Conservation (phyloP, 2,113 vertebrate species). For the Thamnophis sirtalis region DNA sequence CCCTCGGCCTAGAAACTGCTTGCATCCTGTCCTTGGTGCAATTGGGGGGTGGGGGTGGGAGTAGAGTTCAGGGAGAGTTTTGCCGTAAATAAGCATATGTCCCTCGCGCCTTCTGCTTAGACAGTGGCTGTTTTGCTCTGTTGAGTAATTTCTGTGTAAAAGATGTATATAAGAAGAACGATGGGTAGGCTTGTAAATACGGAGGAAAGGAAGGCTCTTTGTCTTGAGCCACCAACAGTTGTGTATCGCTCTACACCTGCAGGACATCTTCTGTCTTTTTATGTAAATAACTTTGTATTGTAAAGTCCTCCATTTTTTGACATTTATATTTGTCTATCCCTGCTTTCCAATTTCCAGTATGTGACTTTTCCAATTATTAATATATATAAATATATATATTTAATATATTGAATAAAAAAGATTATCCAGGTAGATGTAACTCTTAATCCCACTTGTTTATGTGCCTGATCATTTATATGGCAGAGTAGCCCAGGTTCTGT, state of each 20-base stretch:
- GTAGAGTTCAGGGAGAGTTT: not conserved
- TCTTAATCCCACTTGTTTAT: constrained; percentile 1
- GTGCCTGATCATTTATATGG: not conserved
- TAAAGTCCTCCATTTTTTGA: constrained; percentile 61
- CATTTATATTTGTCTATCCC: constrained; percentile 73
- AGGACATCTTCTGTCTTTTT: constrained; percentile 46
- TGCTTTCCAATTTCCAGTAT: constrained; percentile 64
- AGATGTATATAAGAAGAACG: constrained; percentile 17
- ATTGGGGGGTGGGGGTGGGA: too few relatives aligned
- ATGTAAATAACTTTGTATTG: constrained; percentile 71
- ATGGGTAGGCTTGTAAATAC: constrained; percentile 51
- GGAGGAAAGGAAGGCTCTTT: not conserved
- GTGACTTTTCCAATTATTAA: constrained; percentile 52
- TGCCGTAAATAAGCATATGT: not conserved
- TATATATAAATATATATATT: constrained; percentile 57
- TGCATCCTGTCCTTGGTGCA: not conserved
- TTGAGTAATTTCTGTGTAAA: not conserved
- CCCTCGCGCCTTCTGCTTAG: not conserved
- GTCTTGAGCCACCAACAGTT: constrained; percentile 3
- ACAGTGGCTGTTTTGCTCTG: not conserved
- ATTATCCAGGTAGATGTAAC: constrained; percentile 59
- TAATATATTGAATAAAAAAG: constrained; percentile 53
- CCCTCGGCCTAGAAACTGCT: not conserved
- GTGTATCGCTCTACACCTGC: not conserved
- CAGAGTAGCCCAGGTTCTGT: not conserved